A percentile compares a stretch with the other conserved stretches of the same genome.
These are phyloP conservation scores for Garrulus glandarius DNA, from an alignment of 2,797 vertebrate species.

Conservation along the genomic window DNA sequence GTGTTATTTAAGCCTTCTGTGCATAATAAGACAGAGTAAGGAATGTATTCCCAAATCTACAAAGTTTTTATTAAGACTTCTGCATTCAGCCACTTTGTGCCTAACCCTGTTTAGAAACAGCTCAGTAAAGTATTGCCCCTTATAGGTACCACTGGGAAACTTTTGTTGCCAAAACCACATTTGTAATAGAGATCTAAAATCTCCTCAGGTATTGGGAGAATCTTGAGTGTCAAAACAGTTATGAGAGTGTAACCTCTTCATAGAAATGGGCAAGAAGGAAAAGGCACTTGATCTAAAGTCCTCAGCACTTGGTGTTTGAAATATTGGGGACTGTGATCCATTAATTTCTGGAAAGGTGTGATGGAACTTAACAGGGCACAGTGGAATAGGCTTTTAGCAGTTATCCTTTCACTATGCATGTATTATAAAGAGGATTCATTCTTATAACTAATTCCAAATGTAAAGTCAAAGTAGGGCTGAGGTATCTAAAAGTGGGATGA, in stretches of 20 bases:
- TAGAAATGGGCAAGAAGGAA: neutral
- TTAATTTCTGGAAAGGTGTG: neutral
- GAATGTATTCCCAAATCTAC: rapidly evolving
- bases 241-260: neutral
- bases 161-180: neutral
- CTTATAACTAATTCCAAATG: neutral
- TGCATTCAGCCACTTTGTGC: rapidly evolving
- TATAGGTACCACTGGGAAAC: neutral
- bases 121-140: neutral
- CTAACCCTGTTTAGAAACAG: neutral
- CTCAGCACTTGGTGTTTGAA: neutral
- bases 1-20: neutral
- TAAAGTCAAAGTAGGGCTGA: neutral
- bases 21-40: neutral
- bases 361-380: neutral
- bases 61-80: neutral
- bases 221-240: neutral
- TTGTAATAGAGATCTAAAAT: neutral
- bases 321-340: neutral
- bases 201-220: neutral
- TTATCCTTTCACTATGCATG: neutral
- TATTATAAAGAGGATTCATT: neutral
- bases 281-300: neutral
- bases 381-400: neutral
- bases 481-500: neutral